Percentiles rank a stretch among this genome's conserved stretches.
phyloP scores from a whole-genome alignment of 2,113 vertebrate species.

The Nycticorax nycticorax region DNA sequence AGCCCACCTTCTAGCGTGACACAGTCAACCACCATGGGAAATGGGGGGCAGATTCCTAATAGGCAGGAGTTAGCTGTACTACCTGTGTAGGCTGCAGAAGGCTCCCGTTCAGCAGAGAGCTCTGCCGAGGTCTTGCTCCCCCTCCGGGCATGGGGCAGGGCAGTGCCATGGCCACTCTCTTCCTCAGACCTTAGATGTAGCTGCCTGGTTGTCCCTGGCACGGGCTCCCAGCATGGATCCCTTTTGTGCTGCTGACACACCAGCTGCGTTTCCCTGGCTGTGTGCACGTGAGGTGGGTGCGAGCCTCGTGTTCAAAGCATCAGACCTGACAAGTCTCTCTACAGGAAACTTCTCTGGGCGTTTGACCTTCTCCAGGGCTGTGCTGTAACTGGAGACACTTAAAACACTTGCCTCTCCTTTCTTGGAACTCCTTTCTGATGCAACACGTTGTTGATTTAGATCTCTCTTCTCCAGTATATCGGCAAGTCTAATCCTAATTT shows the following conservation, averaged over 20 bases:
- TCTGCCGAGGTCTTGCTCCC: neutral
- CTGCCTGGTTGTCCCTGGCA: neutral
- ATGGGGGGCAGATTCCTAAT: fast-evolving
- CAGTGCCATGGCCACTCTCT: neutral
- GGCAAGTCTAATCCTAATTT: neutral
- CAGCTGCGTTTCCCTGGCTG: neutral
- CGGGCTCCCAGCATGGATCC: neutral
- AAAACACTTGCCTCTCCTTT: neutral
- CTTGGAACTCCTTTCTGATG: neutral
- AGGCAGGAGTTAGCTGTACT: neutral
- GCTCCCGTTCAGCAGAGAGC: neutral
- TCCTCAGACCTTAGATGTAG: neutral
- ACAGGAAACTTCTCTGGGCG: neutral
- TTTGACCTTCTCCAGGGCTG: neutral
- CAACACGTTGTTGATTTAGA: neutral
- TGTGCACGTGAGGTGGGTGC: neutral
- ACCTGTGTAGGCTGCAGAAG: fast-evolving
- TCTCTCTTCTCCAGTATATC: neutral
- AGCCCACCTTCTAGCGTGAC: neutral
- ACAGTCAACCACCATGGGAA: fast-evolving
- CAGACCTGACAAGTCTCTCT: neutral
- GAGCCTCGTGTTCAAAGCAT: neutral
- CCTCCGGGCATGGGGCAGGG: neutral
- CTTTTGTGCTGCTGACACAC: neutral
- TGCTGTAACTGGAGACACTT: neutral